Conservation (phyloP, 2,113 vertebrate genomes). For the Ariopsis seemanni region DNA sequence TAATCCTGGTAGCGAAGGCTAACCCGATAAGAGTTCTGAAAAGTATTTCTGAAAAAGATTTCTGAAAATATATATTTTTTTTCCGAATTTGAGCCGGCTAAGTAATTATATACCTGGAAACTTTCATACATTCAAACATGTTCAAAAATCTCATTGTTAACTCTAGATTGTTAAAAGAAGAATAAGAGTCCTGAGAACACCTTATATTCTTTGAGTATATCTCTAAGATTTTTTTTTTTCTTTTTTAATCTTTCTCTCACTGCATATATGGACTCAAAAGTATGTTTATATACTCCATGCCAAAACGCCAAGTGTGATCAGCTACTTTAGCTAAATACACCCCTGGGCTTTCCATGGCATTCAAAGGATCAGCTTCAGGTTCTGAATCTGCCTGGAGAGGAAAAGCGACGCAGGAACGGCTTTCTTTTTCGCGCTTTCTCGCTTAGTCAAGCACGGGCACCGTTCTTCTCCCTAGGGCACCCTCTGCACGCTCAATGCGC, state of each 20-base stretch:
- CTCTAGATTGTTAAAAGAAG: neutral
- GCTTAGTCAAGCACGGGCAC: slow-evolving; percentile 46
- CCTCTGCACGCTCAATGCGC: slow-evolving; percentile 3
- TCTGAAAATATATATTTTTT: neutral
- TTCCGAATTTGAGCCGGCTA: neutral
- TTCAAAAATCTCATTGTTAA: neutral
- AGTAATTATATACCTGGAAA: neutral
- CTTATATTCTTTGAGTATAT: neutral
- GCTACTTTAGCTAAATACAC: neutral
- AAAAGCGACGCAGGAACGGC: neutral
- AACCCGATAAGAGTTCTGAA: neutral
- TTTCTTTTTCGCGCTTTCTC: slow-evolving; percentile 28
- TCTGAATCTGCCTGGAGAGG: neutral
- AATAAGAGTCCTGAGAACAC: neutral
- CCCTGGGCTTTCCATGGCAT: neutral
- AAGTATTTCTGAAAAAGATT: neutral
- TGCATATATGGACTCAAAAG: neutral
- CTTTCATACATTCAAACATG: neutral
- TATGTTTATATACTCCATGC: neutral
- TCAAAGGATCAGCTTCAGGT: neutral
- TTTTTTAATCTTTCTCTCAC: neutral
- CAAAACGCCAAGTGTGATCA: neutral
- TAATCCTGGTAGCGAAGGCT: neutral
- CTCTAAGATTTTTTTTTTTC: neutral
- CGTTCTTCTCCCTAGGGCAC: slow-evolving; percentile 24